Percentiles rank a stretch among this genome's conserved stretches.
These are phyloP conservation scores for Notodonta dromedarius DNA, from an alignment of 2,888 invertebrate genomes.

Conservation along the genomic window DNA sequence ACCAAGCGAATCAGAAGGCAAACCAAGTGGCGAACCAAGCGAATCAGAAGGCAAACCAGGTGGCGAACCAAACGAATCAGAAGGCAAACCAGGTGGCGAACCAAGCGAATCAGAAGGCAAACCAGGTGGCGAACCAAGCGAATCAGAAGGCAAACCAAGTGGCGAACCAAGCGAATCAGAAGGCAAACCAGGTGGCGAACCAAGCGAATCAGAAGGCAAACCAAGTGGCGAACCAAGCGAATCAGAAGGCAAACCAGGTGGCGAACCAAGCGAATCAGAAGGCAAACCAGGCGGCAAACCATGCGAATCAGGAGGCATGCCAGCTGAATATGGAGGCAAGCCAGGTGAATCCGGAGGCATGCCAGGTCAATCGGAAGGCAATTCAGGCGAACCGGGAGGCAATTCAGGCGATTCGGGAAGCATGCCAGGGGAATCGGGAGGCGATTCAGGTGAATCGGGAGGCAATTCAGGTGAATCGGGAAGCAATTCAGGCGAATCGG, in stretches of 20 bases:
- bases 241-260: background rate
- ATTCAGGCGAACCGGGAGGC: background rate
- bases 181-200: background rate
- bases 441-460: background rate
- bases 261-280: no score
- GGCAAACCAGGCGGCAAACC: background rate
- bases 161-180: background rate
- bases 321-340: background rate
- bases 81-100: background rate
- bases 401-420: background rate
- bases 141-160: background rate
- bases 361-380: background rate
- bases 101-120: background rate
- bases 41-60: background rate
- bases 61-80: background rate
- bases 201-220: background rate
- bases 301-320: background rate
- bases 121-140: background rate
- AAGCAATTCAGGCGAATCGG: background rate
- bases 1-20: background rate
- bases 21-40: background rate
- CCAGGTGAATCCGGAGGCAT: background rate
- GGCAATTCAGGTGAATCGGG: background rate
- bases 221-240: background rate
- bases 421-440: background rate